phyloP scores from a whole-genome alignment of 2,113 vertebrate species.

The Cathartes aura region DNA sequence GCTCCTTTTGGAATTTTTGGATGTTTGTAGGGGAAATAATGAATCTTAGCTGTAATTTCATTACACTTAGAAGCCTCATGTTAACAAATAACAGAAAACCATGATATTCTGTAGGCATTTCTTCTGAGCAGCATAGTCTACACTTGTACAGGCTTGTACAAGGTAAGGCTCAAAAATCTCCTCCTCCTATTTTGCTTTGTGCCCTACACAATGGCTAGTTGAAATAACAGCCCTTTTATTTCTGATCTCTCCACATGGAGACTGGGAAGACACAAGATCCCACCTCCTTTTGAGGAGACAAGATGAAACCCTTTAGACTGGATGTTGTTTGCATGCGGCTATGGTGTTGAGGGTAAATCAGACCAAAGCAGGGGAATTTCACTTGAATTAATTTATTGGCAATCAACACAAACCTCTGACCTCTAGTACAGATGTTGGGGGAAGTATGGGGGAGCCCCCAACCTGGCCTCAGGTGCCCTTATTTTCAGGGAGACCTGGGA shows the following conservation, averaged over 20 bases:
- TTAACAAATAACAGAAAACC: not conserved
- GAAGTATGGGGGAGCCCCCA: accelerated
- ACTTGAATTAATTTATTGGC: not conserved
- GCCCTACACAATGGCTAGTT: not conserved
- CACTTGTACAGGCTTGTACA: not conserved
- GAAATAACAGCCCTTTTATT: not conserved
- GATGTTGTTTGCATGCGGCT: not conserved
- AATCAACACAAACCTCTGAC: not conserved
- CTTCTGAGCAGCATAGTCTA: not conserved
- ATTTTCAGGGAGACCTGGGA: not conserved
- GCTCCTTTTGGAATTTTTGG: not conserved
- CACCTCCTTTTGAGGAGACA: not conserved
- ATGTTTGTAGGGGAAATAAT: not conserved
- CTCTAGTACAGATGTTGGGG: not conserved
- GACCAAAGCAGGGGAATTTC: not conserved
- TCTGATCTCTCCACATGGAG: not conserved
- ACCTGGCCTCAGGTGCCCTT: not conserved
- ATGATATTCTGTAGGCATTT: not conserved
- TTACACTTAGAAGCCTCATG: accelerated
- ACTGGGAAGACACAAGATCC: not conserved
- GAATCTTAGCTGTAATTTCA: not conserved
- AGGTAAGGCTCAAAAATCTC: not conserved
- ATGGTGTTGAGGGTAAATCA: not conserved
- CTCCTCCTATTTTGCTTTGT: accelerated
- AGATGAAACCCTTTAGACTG: not conserved